phyloP scores from a whole-genome alignment of 2,113 vertebrate species.

The Tachysurus vachellii region DNA sequence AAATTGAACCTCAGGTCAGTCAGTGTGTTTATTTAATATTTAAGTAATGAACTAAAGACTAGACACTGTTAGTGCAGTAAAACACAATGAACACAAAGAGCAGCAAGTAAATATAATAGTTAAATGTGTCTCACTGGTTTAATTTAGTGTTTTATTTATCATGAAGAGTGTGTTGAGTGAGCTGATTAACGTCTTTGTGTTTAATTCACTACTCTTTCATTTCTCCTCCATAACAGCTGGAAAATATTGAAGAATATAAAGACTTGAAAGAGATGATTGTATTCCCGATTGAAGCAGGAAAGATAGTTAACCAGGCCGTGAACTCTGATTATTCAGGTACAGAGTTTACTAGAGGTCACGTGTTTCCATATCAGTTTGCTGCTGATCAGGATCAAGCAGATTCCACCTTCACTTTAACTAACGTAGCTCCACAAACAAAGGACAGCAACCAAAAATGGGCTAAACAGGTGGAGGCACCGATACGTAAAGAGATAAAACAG shows the following conservation, averaged over 20 bases:
- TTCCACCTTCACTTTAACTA: conserved; percentile 18
- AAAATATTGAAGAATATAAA: not conserved
- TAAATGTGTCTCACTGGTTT: too few relatives aligned
- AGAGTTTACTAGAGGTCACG: too few relatives aligned
- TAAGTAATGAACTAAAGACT: not conserved
- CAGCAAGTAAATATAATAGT: too few relatives aligned
- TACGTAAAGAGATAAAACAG: not conserved
- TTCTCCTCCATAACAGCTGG: not conserved
- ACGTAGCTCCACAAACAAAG: conserved; percentile 11
- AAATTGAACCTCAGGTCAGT: conserved; percentile 20
- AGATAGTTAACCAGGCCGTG: too few relatives aligned
- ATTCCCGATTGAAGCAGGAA: too few relatives aligned
- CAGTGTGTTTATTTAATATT: too few relatives aligned
- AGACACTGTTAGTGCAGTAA: too few relatives aligned
- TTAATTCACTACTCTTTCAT: not conserved
- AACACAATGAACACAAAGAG: too few relatives aligned
- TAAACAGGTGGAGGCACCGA: not conserved
- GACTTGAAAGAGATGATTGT: too few relatives aligned
- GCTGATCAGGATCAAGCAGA: not conserved
- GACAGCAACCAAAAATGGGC: not conserved
- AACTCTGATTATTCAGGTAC: too few relatives aligned
- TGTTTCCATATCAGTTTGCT: too few relatives aligned
- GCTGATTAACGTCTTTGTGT: not conserved
- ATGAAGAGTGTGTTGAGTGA: not conserved
- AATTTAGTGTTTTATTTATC: too few relatives aligned